Evolutionary conservation across 2,797 vertebrate species (phyloP).

Genomic region (Toxotes lorentzi): DNA sequence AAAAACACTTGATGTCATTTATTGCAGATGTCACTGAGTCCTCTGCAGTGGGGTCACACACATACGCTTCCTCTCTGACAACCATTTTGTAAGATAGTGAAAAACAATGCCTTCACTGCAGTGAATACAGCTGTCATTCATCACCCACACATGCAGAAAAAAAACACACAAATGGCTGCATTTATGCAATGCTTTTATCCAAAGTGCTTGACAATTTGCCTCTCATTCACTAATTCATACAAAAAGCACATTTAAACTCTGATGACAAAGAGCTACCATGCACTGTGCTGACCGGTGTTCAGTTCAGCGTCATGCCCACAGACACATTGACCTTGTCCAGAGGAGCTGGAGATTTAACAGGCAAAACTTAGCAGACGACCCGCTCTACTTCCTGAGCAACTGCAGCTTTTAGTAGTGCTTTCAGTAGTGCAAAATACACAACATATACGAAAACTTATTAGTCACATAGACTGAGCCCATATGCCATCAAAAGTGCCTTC

Average conservation of each 20-base stretch:
- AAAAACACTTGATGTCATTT: neutral
- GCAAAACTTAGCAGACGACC: neutral
- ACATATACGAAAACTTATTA: neutral
- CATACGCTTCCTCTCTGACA: neutral
- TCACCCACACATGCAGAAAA: neutral
- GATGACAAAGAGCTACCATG: neutral
- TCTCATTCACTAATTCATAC: neutral
- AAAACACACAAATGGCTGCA: neutral
- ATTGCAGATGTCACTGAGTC: neutral
- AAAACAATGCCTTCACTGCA: conserved; percentile 9
- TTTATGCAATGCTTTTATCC: neutral
- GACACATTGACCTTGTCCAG: neutral
- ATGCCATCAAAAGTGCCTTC: conserved; percentile 7
- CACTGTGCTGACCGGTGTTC: neutral
- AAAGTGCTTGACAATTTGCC: neutral
- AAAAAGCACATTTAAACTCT: neutral
- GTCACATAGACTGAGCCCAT: neutral
- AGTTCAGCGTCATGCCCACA: neutral
- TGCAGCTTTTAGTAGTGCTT: neutral
- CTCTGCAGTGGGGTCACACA: neutral
- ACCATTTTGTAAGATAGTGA: neutral
- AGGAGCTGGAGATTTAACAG: neutral
- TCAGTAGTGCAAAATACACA: neutral
- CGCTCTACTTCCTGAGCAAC: neutral
- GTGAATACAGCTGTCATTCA: neutral